phyloP scores from a whole-genome alignment of 2,888 invertebrate genomes.

The Dolomedes plantarius region DNA sequence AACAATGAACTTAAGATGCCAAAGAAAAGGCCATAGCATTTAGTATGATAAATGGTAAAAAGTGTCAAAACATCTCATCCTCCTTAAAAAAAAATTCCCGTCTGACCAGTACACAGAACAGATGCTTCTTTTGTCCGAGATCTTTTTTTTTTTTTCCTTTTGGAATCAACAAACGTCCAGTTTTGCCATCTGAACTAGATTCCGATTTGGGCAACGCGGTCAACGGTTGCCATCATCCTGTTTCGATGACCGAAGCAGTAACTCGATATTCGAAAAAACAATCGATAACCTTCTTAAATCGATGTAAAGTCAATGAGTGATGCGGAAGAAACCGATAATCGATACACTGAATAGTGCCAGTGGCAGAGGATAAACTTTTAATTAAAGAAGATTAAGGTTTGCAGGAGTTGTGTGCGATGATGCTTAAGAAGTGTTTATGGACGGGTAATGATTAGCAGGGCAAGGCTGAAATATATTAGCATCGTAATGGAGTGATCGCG shows the following conservation, averaged over 20 bases:
- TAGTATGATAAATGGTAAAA: background rate
- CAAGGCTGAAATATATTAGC: background rate
- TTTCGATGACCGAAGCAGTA: constrained; percentile 5
- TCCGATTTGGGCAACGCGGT: background rate
- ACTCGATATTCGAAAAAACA: constrained; percentile 5
- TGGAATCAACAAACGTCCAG: background rate
- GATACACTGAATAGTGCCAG: background rate
- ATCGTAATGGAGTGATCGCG: too few species aligned
- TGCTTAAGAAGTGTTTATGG: background rate
- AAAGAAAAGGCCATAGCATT: background rate
- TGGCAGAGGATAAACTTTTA: constrained; percentile 4
- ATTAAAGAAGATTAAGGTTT: background rate
- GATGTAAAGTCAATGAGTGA: constrained; percentile 1
- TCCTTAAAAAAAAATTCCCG: background rate
- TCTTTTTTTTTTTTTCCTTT: constrained; percentile 1
- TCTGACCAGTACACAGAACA: background rate
- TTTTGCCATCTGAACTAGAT: background rate
- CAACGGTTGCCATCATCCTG: background rate
- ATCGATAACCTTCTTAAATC: background rate
- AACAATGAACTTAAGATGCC: too few species aligned
- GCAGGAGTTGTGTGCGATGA: background rate
- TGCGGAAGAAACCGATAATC: background rate
- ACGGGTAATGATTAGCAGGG: background rate
- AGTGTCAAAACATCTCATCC: background rate
- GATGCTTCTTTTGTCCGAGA: background rate